A percentile compares a stretch with the other conserved stretches of the same genome.
These are phyloP conservation scores for Enoplosus armatus DNA, from an alignment of 2,797 vertebrate genomes.

Conservation along the genomic window DNA sequence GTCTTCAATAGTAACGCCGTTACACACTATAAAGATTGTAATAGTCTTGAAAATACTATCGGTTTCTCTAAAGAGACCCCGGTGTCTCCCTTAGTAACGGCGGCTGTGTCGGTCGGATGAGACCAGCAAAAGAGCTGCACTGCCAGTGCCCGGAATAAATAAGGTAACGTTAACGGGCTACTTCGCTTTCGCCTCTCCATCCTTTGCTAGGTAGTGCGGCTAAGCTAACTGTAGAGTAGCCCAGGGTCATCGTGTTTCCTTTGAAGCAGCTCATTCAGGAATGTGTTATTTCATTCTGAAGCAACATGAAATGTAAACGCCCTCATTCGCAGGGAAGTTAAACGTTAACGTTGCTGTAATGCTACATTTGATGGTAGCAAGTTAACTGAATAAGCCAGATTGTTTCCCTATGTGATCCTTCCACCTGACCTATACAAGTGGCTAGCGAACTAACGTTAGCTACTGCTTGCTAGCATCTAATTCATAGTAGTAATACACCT, in stretches of 20 bases:
- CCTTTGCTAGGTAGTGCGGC: constrained; percentile 52
- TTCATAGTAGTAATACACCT: constrained; percentile 24
- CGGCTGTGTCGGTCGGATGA: constrained; percentile 47
- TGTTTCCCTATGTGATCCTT: constrained; percentile 50
- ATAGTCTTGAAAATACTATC: not conserved
- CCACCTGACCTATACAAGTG: constrained; percentile 65
- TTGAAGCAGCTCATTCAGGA: not conserved
- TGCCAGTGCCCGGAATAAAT: constrained; percentile 61
- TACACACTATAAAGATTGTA: constrained; percentile 21
- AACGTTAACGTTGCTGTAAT: constrained; percentile 3
- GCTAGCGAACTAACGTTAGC: constrained; percentile 64
- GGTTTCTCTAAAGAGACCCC: constrained; percentile 4
- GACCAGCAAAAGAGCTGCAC: constrained; percentile 53
- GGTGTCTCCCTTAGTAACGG: constrained; percentile 8
- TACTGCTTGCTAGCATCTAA: constrained; percentile 35
- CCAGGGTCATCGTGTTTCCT: constrained; percentile 43
- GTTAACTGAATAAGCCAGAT: constrained; percentile 21
- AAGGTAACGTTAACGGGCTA: constrained; percentile 70
- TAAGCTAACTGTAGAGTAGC: constrained; percentile 60
- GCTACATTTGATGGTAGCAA: not conserved
- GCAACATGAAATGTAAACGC: not conserved
- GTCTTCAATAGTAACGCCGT: constrained; percentile 25
- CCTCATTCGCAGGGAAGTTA: not conserved
- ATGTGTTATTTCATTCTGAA: not conserved
- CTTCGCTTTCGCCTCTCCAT: constrained; percentile 55